Evolutionary conservation across 1,140 invertebrate species (phyloP), one percentile per base, ranked within the genome.

Genomic region (Tetranychus cinnabarinus): DNA sequence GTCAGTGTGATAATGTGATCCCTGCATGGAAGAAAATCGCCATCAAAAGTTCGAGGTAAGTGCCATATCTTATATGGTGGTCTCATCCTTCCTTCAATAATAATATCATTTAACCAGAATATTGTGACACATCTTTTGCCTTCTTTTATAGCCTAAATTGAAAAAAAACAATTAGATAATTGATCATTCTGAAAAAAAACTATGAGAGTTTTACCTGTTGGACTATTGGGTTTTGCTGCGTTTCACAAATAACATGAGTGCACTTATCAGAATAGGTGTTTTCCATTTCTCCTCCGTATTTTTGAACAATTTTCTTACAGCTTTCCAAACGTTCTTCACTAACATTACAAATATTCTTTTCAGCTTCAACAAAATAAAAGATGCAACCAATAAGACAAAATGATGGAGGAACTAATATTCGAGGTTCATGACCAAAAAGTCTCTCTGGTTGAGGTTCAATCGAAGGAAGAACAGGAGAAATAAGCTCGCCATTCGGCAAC

Each of bases 1-100:
- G 86, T 83, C 7, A 86, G 75, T 3, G 84, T 81, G 61, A 91
- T 83, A 23, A 78, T 73, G 69, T 75, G 63, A 13, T 68, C 65
- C 48, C 47, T 47, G 65, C 79, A 80, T 3, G 80, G 80, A 61
- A 75, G 76, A 52, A 75, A 71, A 39, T 77, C 72, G 60, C 59
- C 62, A 58, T 79, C 77, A 71, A 85, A 88, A 23, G 86, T 80
- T 39, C 82, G 80, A 1, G 91, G 92, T 66, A 95, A 77, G 72
- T 97, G 91, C 42, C 93, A 71, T 3, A 87, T 86, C 66, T 88
- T 83, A 83, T 85, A 95, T 0, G 92, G 91, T 2, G 88, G 87
- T 60, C 82, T 68, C 68, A 93, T 81, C 69, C 86, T 85, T 66
- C 88, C 83, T 59, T 84, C 82, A 1, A 79, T 69, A 61, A 93